Base-by-base conservation (phyloP, 1,140 invertebrate species). In the Phymorhynchus buccinoides region DNA sequence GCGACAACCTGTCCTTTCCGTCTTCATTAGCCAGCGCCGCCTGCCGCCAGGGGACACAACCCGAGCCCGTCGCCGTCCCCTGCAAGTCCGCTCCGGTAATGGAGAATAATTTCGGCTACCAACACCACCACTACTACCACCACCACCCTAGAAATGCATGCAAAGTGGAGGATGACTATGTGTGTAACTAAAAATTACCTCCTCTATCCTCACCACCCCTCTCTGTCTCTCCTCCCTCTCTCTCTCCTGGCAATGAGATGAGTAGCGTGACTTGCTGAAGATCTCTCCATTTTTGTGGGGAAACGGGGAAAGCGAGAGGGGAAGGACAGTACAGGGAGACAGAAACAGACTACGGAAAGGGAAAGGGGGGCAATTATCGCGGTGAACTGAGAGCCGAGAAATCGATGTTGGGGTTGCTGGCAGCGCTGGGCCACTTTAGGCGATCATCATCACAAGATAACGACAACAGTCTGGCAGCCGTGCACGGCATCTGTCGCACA, bases 131-230 rank as follows among this genome's bases (percentile, higher is more conserved):
- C n/a, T n/a, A n/a, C n/a, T n/a, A n/a, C n/a, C n/a, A n/a, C n/a
- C n/a, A n/a, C n/a, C 77, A n/a, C 75, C 37, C 22, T 35, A 7
- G 18, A 35, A n/a, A 44, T 44, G 42, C 18, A 79, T 79, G 77
- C 77, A 79, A 79, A 79, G 44, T 79, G 77, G 77, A 52, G 77
- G 44, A 79, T 41, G 41, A 79, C 52, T 79, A 79, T 79, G 77
- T 79, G 77, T 48, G 27, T 22, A 44, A 41, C 41, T 44, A 52
- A n/a, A 79, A 52, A 68, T 12, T 27, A 4, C 27, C 27, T 27
- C 66, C 66, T n/a, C n/a, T n/a, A n/a, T n/a, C 44, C 44, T 18
- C 44, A 6, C 56, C 56, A 14, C 6, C 7, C 56, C 56, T 22
- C 56, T 27, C 56, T 22, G 16, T 62, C 6, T 27, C 27, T 27